Evolutionary conservation across 1,140 invertebrate genomes (phyloP), one percentile per base, ranked within the genome.

Genomic region (Drosophila subobscura): DNA sequence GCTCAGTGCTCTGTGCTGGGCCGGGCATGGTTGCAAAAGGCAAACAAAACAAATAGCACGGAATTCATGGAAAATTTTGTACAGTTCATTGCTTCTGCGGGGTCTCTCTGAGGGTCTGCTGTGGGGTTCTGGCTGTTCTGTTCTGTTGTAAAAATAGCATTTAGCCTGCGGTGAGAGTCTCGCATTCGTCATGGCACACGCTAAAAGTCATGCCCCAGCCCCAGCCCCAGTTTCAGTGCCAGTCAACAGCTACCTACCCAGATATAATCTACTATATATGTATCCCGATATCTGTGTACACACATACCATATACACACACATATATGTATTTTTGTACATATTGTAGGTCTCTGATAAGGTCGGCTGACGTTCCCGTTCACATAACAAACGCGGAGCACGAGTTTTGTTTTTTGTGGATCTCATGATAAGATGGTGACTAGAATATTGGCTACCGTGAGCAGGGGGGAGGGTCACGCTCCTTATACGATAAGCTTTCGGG

Each of bases 51-150:
- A 68, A 64, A 52, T 63, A 72, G 40, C 42, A 25, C 58, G 12
- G 27, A 72, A 86, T 78, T 88, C 78, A 86, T 86, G 83, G 83
- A 86, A 86, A 86, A 88, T 86, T 86, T 86, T 81, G 78, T 77
- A 77, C 78, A 86, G 78, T 86, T 81, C 77, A 81, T 85, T 85
- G 76, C 71, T 76, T 79, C 4, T 37, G 33, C 10, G 44, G 20
- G 6, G 8, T 27, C 25, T 52, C 25, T 57, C 44, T 37, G 20
- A 14, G 53, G 51, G 55, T 46, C 60, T 44, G 56, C 16, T 46
- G 51, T 63, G 45, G 50, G 46, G 52, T 33, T 53, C 22, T 56
- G 56, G 47, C 52, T 20, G 33, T 16, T 33, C 6, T 59, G 45
- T 33, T 44, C n/a, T 37, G 37, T 53, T 58, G 71, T 72, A 72